A percentile compares a stretch with the other conserved stretches of the same genome.
These are phyloP conservation scores for Pontoporia blainvillei DNA, from an alignment of 2,113 vertebrate species.

Conservation along the genomic window DNA sequence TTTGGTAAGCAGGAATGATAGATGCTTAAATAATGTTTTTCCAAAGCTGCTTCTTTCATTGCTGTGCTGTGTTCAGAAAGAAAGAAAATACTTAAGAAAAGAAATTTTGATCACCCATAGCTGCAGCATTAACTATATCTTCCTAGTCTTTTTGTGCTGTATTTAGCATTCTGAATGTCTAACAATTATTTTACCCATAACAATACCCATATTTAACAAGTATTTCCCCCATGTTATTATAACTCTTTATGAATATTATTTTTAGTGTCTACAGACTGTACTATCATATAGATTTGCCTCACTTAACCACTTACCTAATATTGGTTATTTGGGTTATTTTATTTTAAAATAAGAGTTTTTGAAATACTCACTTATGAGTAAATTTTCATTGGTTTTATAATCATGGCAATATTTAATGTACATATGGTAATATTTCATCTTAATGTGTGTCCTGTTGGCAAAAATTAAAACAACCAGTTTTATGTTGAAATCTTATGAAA, in stretches of 20 bases:
- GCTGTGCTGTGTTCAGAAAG: not conserved
- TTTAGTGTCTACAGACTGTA: not conserved
- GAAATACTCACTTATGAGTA: not conserved
- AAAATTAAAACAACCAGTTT: conserved; percentile 8
- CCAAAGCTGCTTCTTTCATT: not conserved
- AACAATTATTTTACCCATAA: not conserved
- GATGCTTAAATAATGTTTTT: not conserved
- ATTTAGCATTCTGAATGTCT: not conserved
- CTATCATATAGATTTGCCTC: not conserved
- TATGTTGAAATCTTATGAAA: not conserved
- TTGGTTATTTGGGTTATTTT: not conserved
- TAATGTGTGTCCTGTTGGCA: not conserved
- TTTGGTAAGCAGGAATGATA: not conserved
- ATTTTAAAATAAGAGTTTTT: conserved; percentile 28
- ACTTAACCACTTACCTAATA: not conserved
- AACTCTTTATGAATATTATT: not conserved
- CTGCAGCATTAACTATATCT: not conserved
- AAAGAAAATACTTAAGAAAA: conserved; percentile 12
- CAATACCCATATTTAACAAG: not conserved
- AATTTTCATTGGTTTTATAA: not conserved
- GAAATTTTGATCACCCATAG: conserved; percentile 3
- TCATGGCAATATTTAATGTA: not conserved
- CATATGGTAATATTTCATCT: not conserved
- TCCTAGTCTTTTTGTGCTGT: not conserved
- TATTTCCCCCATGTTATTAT: not conserved